A percentile compares a stretch with the other conserved stretches of the same genome.
These are phyloP conservation scores for Acleris literana DNA, from an alignment of 2,888 invertebrate species.

Conservation along the genomic window DNA sequence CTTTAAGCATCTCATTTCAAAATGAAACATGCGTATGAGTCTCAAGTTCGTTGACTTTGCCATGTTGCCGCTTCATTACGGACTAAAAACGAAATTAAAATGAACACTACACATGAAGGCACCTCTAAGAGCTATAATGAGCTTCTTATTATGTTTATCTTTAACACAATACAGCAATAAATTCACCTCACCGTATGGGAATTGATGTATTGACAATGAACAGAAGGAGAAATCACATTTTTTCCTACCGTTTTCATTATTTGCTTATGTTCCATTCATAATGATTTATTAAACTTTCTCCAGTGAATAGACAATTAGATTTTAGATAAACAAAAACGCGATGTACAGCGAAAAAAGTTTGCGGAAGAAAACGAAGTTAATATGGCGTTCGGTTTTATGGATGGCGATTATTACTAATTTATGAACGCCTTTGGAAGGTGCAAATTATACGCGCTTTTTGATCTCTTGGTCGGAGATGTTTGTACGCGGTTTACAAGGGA, in stretches of 20 bases:
- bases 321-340: conserved; percentile 17
- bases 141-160: conserved; percentile 24
- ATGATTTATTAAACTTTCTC: conserved; percentile 36
- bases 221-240: conserved; percentile 31
- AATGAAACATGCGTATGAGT: background rate
- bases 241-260: conserved; percentile 31
- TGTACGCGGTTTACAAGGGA: no score
- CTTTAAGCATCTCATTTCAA: background rate
- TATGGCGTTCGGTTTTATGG: conserved; percentile 11
- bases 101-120: conserved; percentile 1
- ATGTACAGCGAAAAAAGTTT: conserved; percentile 14
- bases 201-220: conserved; percentile 31
- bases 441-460: conserved; percentile 19
- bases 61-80: conserved; percentile 20
- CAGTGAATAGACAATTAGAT: conserved; percentile 22
- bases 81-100: conserved; percentile 14
- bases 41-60: conserved; percentile 10
- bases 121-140: conserved; percentile 14
- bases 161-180: conserved; percentile 32
- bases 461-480: background rate
- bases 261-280: conserved; percentile 26
- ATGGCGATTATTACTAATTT: conserved; percentile 20
- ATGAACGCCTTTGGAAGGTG: conserved; percentile 21
- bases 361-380: conserved; percentile 24
- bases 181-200: conserved; percentile 18